Conservation (phyloP, 2,113 vertebrate genomes). For the Cyprinodon variegatus region DNA sequence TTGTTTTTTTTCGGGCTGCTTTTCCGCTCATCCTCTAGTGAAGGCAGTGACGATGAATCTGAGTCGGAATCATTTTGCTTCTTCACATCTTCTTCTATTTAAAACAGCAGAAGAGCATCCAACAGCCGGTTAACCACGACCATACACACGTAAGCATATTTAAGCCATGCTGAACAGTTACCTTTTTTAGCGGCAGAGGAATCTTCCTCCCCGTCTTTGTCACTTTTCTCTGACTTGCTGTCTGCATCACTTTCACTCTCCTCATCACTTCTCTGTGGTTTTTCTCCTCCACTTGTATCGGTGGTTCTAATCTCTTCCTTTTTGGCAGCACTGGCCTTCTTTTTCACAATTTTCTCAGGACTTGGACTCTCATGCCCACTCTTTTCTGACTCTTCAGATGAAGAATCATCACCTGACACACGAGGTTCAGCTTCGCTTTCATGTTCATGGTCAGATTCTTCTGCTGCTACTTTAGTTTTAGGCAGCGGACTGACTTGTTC, state of each 20-base stretch:
- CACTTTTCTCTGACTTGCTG: constrained; percentile 13
- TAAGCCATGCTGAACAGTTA: neutral
- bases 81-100: constrained; percentile 32
- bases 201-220: neutral
- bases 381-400: constrained; percentile 28
- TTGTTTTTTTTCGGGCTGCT: neutral
- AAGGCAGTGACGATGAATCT: constrained; percentile 73
- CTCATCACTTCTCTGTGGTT: constrained; percentile 36
- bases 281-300: constrained; percentile 49
- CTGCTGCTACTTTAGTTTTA: constrained; percentile 5
- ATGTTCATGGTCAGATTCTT: neutral
- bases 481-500: constrained; percentile 23
- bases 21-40: constrained; percentile 67
- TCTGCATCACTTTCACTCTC: constrained; percentile 21
- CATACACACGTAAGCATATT: neutral
- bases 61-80: constrained; percentile 47
- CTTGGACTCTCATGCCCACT: constrained; percentile 4
- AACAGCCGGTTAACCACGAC: no score
- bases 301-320: neutral
- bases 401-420: constrained; percentile 4
- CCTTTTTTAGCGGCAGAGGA: constrained; percentile 68
- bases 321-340: constrained; percentile 11
- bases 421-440: neutral
- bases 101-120: neutral
- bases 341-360: constrained; percentile 28